Evolutionary conservation across 2,888 invertebrate species (phyloP).

Genomic region (Troglohyphantes excavatus): DNA sequence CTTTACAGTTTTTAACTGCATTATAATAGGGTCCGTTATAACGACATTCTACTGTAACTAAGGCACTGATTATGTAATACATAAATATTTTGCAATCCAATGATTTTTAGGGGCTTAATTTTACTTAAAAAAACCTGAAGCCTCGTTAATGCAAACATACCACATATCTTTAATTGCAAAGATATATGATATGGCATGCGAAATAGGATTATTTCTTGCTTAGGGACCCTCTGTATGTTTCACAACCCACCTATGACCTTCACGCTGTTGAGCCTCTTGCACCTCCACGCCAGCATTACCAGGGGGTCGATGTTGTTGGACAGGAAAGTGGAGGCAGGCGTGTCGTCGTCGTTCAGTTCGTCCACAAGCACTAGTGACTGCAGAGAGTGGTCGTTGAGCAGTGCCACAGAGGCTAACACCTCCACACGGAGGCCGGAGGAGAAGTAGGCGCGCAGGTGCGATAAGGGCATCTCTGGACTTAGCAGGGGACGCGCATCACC

Average conservation of each 20-base stretch:
- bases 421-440: constrained; percentile 86
- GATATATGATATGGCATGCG: too few species aligned
- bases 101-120: too few species aligned
- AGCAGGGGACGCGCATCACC: constrained; percentile 87
- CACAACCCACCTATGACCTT: constrained; percentile 84
- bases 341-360: constrained; percentile 82
- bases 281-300: constrained; percentile 87
- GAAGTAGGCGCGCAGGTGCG: constrained; percentile 89
- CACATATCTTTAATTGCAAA: neutral
- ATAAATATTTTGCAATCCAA: too few species aligned
- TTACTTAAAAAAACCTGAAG: neutral
- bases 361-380: constrained; percentile 87
- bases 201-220: too few species aligned
- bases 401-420: constrained; percentile 85
- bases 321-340: constrained; percentile 59
- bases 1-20: too few species aligned
- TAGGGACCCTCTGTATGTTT: too few species aligned
- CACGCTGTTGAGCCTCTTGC: constrained; percentile 85
- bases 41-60: too few species aligned
- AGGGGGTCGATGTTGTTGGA: constrained; percentile 85
- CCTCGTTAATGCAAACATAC: neutral
- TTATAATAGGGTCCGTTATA: too few species aligned
- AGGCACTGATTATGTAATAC: too few species aligned
- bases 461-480: constrained; percentile 88
- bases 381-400: constrained; percentile 82